A percentile compares a stretch with the other conserved stretches of the same genome.
Evolutionary conservation across 2,888 invertebrate species (phyloP).

Genomic region (Keiferia lycopersicella): DNA sequence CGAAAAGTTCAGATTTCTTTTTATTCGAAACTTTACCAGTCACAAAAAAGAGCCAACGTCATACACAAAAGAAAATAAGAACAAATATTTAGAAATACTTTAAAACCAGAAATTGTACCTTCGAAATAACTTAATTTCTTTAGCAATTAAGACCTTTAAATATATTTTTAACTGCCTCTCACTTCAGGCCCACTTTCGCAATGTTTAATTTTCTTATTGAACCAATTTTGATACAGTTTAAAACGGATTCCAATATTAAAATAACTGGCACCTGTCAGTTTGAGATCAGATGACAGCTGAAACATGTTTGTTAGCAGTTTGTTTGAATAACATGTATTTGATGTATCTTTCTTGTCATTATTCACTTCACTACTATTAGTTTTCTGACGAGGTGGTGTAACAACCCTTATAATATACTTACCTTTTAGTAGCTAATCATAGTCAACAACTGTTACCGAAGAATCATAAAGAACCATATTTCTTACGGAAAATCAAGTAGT

Average conservation of each 20-base stretch:
- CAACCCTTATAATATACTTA: too few species aligned
- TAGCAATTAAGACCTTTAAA: conserved; percentile 17
- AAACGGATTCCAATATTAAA: conserved; percentile 10
- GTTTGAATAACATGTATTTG: not conserved
- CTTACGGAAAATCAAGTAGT: too few species aligned
- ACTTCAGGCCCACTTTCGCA: conserved; percentile 27
- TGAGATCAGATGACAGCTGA: conserved; percentile 7
- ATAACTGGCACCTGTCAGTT: conserved; percentile 13
- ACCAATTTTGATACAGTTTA: conserved; percentile 18
- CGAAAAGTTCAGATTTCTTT: too few species aligned
- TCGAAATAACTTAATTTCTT: conserved; percentile 9
- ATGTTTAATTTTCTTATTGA: conserved; percentile 22
- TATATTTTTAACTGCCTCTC: conserved; percentile 18
- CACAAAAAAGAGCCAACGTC: too few species aligned
- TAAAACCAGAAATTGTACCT: not conserved
- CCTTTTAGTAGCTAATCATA: too few species aligned
- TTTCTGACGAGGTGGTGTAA: too few species aligned
- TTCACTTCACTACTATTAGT: too few species aligned
- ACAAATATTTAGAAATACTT: not conserved
- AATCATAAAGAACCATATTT: too few species aligned
- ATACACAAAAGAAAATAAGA: too few species aligned
- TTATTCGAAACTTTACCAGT: too few species aligned
- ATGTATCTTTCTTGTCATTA: too few species aligned
- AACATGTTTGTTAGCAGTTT: conserved; percentile 8
- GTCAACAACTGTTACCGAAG: too few species aligned